A percentile compares a stretch with the other conserved stretches of the same genome.
Evolutionary conservation across 2,113 vertebrate genomes (phyloP).

Genomic region (Pluvialis apricaria): DNA sequence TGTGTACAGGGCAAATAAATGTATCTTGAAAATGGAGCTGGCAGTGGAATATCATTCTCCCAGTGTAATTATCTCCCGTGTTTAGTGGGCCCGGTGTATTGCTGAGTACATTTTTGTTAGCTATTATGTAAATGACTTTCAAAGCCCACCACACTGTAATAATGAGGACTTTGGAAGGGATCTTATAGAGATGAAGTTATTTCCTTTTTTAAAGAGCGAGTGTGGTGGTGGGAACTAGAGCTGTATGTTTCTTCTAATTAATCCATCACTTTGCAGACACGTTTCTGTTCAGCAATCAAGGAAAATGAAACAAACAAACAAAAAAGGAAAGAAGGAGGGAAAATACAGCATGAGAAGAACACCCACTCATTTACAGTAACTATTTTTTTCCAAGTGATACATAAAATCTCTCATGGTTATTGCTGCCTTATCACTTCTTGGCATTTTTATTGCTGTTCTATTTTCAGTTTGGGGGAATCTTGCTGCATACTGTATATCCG

Average conservation of each 20-base stretch:
- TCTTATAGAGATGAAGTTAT: slow-evolving; percentile 17
- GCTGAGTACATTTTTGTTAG: slow-evolving; percentile 74
- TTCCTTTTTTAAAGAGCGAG: slow-evolving; percentile 3
- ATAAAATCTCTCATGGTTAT: slow-evolving; percentile 61
- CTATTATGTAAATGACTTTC: slow-evolving; percentile 76
- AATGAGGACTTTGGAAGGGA: slow-evolving; percentile 58
- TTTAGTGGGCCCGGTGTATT: slow-evolving; percentile 69
- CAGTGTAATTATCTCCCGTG: slow-evolving; percentile 67
- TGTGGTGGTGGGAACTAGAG: neutral
- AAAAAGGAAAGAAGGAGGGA: neutral
- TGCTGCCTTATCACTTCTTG: slow-evolving; percentile 58
- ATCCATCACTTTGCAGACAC: slow-evolving; percentile 46
- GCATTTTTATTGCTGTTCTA: slow-evolving; percentile 70
- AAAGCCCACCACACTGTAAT: slow-evolving; percentile 66
- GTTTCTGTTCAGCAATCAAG: slow-evolving; percentile 59
- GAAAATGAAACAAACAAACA: slow-evolving; percentile 58
- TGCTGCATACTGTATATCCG: slow-evolving; percentile 33
- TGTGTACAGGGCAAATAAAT: slow-evolving; percentile 68
- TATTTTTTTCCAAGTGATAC: slow-evolving; percentile 27
- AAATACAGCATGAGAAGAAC: slow-evolving; percentile 5
- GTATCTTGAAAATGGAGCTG: slow-evolving; percentile 68
- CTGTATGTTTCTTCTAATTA: slow-evolving; percentile 61
- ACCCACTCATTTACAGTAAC: slow-evolving; percentile 43
- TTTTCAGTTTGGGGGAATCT: slow-evolving; percentile 65
- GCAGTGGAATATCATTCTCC: slow-evolving; percentile 70